Percentiles rank a stretch among this genome's conserved stretches.
These are phyloP conservation scores for Drosophila mojavensis DNA, from an alignment of 1,140 invertebrate genomes.

Conservation along the genomic window DNA sequence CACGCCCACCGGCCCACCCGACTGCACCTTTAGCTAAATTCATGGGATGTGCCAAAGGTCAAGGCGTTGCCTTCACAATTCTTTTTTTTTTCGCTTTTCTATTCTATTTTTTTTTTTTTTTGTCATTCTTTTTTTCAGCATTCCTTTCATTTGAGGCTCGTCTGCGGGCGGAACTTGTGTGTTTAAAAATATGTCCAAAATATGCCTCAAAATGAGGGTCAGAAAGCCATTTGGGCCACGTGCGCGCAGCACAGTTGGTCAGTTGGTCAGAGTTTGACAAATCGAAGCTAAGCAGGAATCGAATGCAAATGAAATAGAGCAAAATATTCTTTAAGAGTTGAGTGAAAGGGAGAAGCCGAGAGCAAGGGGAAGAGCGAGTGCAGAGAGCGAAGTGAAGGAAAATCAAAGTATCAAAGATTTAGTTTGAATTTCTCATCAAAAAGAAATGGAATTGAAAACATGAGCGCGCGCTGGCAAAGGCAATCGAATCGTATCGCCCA, in stretches of 20 bases:
- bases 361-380: too few relatives aligned
- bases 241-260: conserved; percentile 25
- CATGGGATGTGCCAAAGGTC: conserved; percentile 64
- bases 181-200: conserved; percentile 50
- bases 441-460: too few relatives aligned
- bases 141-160: conserved; percentile 16
- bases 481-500: neutral
- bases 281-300: neutral
- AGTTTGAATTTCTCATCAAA: too few relatives aligned
- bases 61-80: conserved; percentile 45
- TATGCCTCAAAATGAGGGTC: conserved; percentile 42
- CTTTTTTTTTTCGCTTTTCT: neutral
- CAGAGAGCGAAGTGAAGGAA: too few relatives aligned
- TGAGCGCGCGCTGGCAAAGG: neutral
- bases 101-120: neutral
- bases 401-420: too few relatives aligned
- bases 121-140: neutral
- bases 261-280: conserved; percentile 6
- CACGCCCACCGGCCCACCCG: conserved; percentile 25
- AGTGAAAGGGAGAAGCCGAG: too few relatives aligned
- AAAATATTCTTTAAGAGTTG: too few relatives aligned
- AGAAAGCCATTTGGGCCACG: conserved; percentile 47
- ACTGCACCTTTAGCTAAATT: conserved; percentile 37
- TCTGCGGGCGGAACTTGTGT: conserved; percentile 22
- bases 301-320: too few relatives aligned